Evolutionary conservation across 2,888 invertebrate genomes (phyloP).

Genomic region (Trichacis sp.): DNA sequence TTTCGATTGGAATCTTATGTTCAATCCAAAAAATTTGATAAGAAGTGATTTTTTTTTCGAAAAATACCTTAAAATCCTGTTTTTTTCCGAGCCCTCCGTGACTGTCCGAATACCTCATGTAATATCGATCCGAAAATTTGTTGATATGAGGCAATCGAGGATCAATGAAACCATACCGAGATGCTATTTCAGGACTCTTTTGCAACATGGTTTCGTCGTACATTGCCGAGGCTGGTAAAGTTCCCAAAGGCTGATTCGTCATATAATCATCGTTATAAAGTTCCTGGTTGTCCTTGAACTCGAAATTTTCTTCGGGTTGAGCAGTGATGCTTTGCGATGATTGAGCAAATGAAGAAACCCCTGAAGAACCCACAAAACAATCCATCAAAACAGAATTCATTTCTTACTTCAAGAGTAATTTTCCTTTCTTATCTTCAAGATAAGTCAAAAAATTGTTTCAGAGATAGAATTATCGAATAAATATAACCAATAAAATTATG

Average conservation of each 20-base stretch:
- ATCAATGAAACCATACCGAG: conserved; percentile 73
- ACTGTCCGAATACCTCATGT: conserved; percentile 72
- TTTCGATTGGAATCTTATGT: no score
- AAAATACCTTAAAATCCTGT: conserved; percentile 78
- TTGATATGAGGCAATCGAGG: conserved; percentile 76
- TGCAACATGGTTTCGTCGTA: conserved; percentile 63
- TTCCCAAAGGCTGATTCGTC: conserved; percentile 67
- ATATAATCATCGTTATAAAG: conserved; percentile 70
- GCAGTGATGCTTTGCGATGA: conserved; percentile 59
- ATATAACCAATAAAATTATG: no score
- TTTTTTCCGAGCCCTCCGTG: conserved; percentile 63
- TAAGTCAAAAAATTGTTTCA: no score
- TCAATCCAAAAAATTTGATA: no score
- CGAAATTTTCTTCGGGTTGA: conserved; percentile 75
- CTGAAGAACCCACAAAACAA: conserved; percentile 45
- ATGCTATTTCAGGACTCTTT: conserved; percentile 58
- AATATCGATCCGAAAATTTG: conserved; percentile 74
- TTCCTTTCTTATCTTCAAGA: no score
- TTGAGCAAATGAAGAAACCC: conserved; percentile 69
- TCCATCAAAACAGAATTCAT: no score
- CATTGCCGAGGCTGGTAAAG: conserved; percentile 67
- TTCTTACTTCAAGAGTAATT: no score
- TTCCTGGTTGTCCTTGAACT: conserved; percentile 80
- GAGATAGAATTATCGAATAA: no score
- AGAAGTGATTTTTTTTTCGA: no score